These are phyloP conservation scores for Netelia inedita DNA, from an alignment of 2,888 invertebrate genomes.

Conservation along the genomic window DNA sequence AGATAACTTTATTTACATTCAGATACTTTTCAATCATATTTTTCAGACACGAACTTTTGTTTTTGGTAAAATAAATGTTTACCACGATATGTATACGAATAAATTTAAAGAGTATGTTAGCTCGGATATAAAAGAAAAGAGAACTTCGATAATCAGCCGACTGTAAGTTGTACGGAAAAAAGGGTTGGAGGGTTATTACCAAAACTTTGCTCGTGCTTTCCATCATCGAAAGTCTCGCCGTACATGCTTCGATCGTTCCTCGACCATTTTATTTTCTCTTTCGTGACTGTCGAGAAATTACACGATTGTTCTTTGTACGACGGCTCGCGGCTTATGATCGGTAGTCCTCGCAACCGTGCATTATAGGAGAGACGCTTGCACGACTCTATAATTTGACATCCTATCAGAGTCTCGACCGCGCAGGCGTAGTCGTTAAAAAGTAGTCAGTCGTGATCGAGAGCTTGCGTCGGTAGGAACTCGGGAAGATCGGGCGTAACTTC, in stretches of 20 bases:
- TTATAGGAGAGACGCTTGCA: background rate
- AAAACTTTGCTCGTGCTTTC: background rate
- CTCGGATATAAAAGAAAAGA: too few relatives aligned
- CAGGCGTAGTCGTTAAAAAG: background rate
- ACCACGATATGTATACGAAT: too few relatives aligned
- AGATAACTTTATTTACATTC: too few relatives aligned
- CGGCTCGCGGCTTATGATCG: background rate
- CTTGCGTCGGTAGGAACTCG: background rate
- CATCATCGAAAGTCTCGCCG: background rate
- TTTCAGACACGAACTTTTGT: too few relatives aligned
- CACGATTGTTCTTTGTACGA: background rate
- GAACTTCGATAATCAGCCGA: background rate
- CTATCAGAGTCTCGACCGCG: background rate
- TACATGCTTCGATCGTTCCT: background rate
- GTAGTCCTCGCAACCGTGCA: background rate
- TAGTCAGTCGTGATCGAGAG: slow-evolving; percentile 2
- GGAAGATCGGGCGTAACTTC: background rate
- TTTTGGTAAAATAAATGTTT: too few relatives aligned
- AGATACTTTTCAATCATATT: too few relatives aligned
- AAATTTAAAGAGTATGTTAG: too few relatives aligned
- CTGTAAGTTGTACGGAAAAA: background rate
- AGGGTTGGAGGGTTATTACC: background rate
- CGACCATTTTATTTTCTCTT: background rate
- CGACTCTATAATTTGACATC: background rate
- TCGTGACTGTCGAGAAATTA: background rate